Evolutionary conservation across 1,140 invertebrate species (phyloP).

Genomic region (Listronotus oregonensis): DNA sequence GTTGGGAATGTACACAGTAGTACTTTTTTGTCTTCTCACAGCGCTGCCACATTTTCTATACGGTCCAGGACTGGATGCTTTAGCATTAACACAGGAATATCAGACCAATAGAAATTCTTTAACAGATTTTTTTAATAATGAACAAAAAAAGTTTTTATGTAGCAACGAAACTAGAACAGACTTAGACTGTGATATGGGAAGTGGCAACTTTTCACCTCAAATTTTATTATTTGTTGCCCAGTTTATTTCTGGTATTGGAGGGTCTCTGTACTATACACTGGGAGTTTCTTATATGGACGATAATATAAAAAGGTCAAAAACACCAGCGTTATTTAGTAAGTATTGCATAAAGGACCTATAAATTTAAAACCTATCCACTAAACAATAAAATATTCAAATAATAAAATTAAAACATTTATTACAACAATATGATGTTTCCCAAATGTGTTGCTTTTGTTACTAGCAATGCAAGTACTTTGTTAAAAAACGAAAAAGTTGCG

Average conservation of each 20-base stretch:
- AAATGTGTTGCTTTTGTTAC: neutral
- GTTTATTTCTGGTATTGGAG: conserved; percentile 69
- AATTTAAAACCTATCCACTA: too few species aligned
- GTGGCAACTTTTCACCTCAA: conserved; percentile 65
- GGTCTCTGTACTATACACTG: conserved; percentile 68
- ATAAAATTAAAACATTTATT: too few species aligned
- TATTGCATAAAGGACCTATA: conserved; percentile 33
- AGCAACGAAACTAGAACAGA: conserved; percentile 37
- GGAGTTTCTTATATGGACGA: conserved; percentile 75
- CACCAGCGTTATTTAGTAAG: conserved; percentile 68
- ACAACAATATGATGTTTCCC: neutral
- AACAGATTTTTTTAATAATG: conserved; percentile 49
- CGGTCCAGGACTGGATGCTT: conserved; percentile 70
- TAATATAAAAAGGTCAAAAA: conserved; percentile 72
- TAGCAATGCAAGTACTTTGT: neutral
- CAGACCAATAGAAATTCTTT: conserved; percentile 56
- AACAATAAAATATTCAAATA: too few species aligned
- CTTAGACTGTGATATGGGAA: conserved; percentile 61
- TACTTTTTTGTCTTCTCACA: conserved; percentile 70
- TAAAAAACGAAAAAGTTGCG: too few species aligned
- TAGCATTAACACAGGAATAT: conserved; percentile 68
- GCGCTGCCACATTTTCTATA: conserved; percentile 76
- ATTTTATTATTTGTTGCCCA: conserved; percentile 68
- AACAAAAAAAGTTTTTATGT: conserved; percentile 56
- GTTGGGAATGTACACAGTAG: conserved; percentile 70